Base-by-base conservation (phyloP, 92 coral and sea anemone genomes). In the Phymanthus crucifer region DNA sequence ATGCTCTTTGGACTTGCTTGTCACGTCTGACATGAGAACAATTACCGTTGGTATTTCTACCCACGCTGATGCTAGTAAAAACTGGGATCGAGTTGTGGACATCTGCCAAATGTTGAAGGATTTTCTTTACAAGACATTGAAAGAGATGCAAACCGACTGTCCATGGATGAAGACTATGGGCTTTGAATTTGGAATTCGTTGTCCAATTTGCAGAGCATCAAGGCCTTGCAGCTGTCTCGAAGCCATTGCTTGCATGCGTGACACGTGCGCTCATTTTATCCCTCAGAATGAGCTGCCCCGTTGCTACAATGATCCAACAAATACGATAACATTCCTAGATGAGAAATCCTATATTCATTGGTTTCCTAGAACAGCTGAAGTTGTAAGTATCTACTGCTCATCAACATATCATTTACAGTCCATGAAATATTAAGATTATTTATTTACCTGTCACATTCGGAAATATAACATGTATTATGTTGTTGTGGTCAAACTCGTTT, bases 101-200 rank as follows among this genome's bases (percentile, higher is more conserved):
- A 26, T 76, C 74, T 78, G 75, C 66, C 56, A 68, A 40, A 0
- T 8, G 33, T 29, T 68, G 2, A 36, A 40, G 3, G 61, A n/a
- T 17, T 68, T 78, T 32, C 57, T 78, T 3, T 16, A 65, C 36
- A 45, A 40, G 3, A 78, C 66, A 29, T 50, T 86, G 17, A 35
- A 82, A 33, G 26, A 79, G 24, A 69, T 87, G 80, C 18, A 57
- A 1, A 3, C 4, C 27, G 65, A 77, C 34, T 82, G 34, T 47
- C 65, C 76, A 29, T 87, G 90, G 90, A 76, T 87, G 80, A 71
- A 33, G 1, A n/a, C 0, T 50, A 43, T 87, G 76, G 72, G 50
- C 45, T 70, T 19, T 31, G 83, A 76, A 27, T 66, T 87, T 5
- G 19, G 76, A 35, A 71, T 87, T 27, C 35, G 68, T 27, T 61